Evolutionary conservation across 2,113 vertebrate species (phyloP).

Genomic region (Psittacus erithacus): DNA sequence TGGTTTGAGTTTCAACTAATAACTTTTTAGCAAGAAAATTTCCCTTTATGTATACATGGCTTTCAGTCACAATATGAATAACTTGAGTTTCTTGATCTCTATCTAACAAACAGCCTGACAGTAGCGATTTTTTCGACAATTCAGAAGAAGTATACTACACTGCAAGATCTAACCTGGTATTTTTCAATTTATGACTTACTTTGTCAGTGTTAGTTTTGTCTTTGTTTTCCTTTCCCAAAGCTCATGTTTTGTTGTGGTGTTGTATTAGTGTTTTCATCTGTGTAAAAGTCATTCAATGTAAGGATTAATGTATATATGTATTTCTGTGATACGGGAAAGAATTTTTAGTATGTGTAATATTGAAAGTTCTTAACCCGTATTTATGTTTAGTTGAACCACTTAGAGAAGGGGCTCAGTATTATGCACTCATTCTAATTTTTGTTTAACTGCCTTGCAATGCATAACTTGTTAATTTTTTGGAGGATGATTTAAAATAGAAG

Average conservation of each 20-base stretch:
- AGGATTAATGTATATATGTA: not conserved
- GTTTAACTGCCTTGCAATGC: not conserved
- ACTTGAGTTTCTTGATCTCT: conserved; percentile 91
- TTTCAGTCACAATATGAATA: conserved; percentile 82
- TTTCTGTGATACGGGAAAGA: not conserved
- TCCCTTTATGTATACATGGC: conserved; percentile 65
- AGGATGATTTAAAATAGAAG: not conserved
- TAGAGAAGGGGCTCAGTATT: not conserved
- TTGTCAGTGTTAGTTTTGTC: conserved; percentile 75
- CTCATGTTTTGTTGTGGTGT: conserved; percentile 47
- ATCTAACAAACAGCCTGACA: conserved; percentile 93
- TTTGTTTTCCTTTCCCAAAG: conserved; percentile 44
- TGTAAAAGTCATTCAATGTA: not conserved
- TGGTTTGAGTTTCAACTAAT: conserved; percentile 56
- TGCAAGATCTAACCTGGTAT: conserved; percentile 99
- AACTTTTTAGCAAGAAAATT: conserved; percentile 42
- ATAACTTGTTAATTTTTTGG: not conserved
- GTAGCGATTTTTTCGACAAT: conserved; percentile 97
- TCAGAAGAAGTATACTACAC: conserved; percentile 99
- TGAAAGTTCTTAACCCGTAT: not conserved
- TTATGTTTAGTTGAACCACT: not conserved
- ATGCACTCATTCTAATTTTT: not conserved
- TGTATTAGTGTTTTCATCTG: not conserved
- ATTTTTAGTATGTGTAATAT: not conserved
- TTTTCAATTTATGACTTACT: conserved; percentile 80